These are phyloP conservation scores for Cryptoblepharus egeriae DNA, from an alignment of 2,797 vertebrate species.

Conservation along the genomic window DNA sequence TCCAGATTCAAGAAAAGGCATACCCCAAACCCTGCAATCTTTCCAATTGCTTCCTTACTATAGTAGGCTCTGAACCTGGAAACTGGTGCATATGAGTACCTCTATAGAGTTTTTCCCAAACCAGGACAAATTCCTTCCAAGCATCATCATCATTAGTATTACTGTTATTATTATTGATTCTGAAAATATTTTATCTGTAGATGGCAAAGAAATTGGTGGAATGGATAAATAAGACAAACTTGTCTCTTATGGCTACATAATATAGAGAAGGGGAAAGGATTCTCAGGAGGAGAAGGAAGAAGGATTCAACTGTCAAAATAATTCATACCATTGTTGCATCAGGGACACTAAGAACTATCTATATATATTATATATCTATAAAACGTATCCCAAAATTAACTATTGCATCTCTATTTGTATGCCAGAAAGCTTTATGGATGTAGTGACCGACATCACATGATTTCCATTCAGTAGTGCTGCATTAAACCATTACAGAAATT, in stretches of 20 bases:
- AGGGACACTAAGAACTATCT: conserved; percentile 49
- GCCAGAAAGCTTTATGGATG: conserved; percentile 59
- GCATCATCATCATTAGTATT: too few relatives aligned
- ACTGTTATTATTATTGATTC: too few relatives aligned
- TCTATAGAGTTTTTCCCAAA: too few relatives aligned
- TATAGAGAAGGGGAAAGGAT: not conserved
- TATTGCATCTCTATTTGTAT: conserved; percentile 40
- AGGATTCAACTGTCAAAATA: conserved; percentile 46
- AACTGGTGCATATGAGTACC: too few relatives aligned
- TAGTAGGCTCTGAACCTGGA: too few relatives aligned
- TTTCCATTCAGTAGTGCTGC: conserved; percentile 58
- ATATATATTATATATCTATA: conserved; percentile 12
- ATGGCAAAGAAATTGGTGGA: too few relatives aligned
- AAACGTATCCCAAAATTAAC: conserved; percentile 53
- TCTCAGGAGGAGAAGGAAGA: not conserved
- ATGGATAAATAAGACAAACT: too few relatives aligned
- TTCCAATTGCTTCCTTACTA: too few relatives aligned
- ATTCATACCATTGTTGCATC: conserved; percentile 53
- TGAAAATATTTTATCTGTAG: too few relatives aligned
- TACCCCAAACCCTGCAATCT: too few relatives aligned
- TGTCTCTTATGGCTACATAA: not conserved
- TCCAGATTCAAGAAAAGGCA: too few relatives aligned
- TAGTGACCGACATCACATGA: conserved; percentile 42
- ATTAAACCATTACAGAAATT: conserved; percentile 64
- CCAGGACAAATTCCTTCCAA: too few relatives aligned